phyloP scores from a whole-genome alignment of 1,140 invertebrate genomes.

The Aethina tumida region DNA sequence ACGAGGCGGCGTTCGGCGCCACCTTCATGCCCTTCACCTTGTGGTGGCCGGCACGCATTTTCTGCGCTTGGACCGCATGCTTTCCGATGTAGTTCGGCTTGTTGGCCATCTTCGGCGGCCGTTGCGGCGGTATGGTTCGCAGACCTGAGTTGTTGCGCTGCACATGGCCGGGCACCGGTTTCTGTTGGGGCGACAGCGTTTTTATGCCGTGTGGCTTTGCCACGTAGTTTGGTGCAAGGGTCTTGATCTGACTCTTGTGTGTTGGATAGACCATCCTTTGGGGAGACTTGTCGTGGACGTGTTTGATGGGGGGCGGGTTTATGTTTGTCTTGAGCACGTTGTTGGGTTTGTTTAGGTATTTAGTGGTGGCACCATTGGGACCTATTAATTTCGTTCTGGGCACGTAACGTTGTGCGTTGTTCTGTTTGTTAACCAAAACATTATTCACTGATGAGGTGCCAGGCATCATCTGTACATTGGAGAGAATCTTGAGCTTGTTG shows the following conservation, averaged over 20 bases:
- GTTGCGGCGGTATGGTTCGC: constrained; percentile 31
- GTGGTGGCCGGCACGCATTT: constrained; percentile 16
- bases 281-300: constrained; percentile 8
- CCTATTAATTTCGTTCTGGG: constrained; percentile 20
- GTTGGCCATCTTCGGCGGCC: constrained; percentile 24
- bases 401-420: constrained; percentile 7
- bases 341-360: constrained; percentile 21
- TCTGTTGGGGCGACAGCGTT: constrained; percentile 27
- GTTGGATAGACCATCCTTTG: constrained; percentile 21
- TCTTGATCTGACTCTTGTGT: constrained; percentile 29
- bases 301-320: constrained; percentile 9
- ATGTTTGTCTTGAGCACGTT: constrained; percentile 13
- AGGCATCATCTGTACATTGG: constrained; percentile 29
- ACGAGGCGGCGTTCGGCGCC: constrained; percentile 2
- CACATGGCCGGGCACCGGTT: constrained; percentile 23
- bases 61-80: constrained; percentile 35
- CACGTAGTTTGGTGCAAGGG: constrained; percentile 21
- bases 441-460: constrained; percentile 19
- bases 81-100: constrained; percentile 35
- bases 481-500: constrained; percentile 33
- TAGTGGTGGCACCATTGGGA: constrained; percentile 15
- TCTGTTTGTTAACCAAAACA: constrained; percentile 12
- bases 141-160: constrained; percentile 28
- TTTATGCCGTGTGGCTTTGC: constrained; percentile 22
- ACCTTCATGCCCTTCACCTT: constrained; percentile 17